Base-by-base conservation (phyloP, 2,797 vertebrate genomes). In the Thalassophryne amazonica region DNA sequence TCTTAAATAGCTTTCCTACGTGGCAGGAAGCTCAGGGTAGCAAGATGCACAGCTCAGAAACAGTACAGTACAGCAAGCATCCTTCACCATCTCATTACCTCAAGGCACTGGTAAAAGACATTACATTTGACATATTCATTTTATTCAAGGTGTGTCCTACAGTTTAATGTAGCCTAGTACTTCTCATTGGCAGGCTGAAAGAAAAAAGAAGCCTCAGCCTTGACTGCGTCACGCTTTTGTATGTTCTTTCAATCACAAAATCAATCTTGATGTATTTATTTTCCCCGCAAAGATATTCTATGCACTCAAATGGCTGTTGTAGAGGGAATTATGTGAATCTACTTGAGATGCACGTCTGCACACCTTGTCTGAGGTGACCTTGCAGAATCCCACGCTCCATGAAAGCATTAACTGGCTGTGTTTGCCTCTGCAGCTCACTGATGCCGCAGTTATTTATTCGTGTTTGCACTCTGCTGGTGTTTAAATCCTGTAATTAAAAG, bases 401-500 rank as follows among this genome's bases (percentile, higher is more conserved):
- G 30, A 51, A 73, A 60, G 73, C 75, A 57, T 76, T 73, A 77
- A 65, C 67, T 42, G 54, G 32, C 58, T 65, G 36, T 63, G 63
- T 76, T 80, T 76, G 66, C 62, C 51, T 65, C 60, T 34, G 24
- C 69, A 21, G 54, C 65, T 48, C 55, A 51, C 23, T 6, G 41
- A 15, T 19, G 21, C 33, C 33, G 37, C 46, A 54, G 61, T 86
- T 82, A 81, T 80, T 80, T 86, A 86, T 85, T 85, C 83, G 83
- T 73, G 78, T 83, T 72, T 16, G 11, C 72, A 47, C 67, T 61
- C 61, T 55, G 62, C 54, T 54, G 37, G 51, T 59, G 62, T 73
- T 81, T 78, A 82, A 85, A 84, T 80, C 81, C 78, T 57, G 64
- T 85, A 84, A 87, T 89, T 87, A 88, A 81, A 80, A 73, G 50